phyloP scores from a whole-genome alignment of 2,113 vertebrate species.

The Phaethon lepturus region DNA sequence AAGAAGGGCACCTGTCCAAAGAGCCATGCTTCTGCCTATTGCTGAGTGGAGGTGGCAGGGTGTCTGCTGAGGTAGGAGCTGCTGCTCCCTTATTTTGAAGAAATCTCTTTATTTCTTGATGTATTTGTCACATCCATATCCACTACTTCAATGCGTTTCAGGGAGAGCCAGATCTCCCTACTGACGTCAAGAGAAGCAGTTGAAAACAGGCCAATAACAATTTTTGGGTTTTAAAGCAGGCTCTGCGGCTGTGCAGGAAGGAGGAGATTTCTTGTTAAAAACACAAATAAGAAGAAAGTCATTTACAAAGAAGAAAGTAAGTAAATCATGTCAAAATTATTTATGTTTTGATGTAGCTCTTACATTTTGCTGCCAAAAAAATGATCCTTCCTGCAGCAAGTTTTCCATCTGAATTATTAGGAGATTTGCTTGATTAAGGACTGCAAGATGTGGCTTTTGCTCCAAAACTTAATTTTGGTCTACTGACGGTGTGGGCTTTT shows the following conservation, averaged over 20 bases:
- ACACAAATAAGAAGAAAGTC: background rate
- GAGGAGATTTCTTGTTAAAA: background rate
- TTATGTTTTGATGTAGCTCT: background rate
- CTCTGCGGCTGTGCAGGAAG: background rate
- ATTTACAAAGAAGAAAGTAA: background rate
- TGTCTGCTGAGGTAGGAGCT: background rate
- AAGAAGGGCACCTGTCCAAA: background rate
- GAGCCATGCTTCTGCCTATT: background rate
- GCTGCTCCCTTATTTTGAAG: background rate
- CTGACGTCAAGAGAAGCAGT: background rate
- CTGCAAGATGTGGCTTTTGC: background rate
- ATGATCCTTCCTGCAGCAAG: background rate
- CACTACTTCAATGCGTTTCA: background rate
- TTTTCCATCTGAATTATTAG: background rate
- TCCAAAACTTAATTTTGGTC: background rate
- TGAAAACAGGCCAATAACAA: constrained; percentile 8
- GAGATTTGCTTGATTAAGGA: background rate
- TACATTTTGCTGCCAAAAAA: background rate
- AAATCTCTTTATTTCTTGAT: background rate
- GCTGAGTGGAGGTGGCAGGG: background rate
- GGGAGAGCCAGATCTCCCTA: background rate
- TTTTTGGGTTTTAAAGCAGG: background rate
- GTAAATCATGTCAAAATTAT: background rate
- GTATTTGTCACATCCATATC: background rate
- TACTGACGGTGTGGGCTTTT: background rate